Evolutionary conservation across 2,797 vertebrate genomes (phyloP).

Genomic region (Etheostoma perlongum): DNA sequence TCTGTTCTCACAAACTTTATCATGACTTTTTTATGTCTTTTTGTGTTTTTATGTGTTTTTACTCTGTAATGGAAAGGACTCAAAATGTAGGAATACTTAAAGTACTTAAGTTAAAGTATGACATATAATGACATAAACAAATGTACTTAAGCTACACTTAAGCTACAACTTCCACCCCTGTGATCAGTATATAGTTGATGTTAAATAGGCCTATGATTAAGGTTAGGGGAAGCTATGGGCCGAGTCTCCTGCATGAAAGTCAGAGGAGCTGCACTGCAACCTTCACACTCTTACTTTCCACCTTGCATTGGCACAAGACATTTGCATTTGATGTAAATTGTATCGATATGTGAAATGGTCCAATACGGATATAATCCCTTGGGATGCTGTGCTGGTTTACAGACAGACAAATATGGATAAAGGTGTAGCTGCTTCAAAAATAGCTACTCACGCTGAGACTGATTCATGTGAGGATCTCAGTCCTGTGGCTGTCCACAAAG

Average conservation of each 20-base stretch:
- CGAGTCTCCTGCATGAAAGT: not conserved
- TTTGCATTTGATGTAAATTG: constrained; percentile 1
- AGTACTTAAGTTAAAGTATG: not conserved
- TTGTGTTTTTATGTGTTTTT: not conserved
- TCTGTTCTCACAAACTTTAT: not conserved
- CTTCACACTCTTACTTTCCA: not conserved
- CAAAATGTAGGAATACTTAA: not conserved
- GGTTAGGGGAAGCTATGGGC: not conserved
- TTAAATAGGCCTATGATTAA: not conserved
- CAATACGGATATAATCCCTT: constrained; percentile 1
- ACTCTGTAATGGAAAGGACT: not conserved
- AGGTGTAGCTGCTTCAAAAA: constrained; percentile 43
- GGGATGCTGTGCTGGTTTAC: constrained; percentile 6
- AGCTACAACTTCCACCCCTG: not conserved
- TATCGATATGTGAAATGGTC: constrained; percentile 2
- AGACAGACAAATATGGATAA: constrained; percentile 29
- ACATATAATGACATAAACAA: not conserved
- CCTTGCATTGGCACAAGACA: not conserved
- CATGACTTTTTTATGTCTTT: not conserved
- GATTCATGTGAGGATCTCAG: constrained; percentile 54
- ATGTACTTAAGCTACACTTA: too few relatives aligned
- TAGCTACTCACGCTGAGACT: constrained; percentile 53
- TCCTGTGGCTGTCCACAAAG: constrained; percentile 52
- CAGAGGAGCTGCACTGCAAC: not conserved
- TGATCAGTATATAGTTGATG: not conserved